Conservation (phyloP, 2,888 invertebrate genomes). For the Ypsolopha scabrella region DNA sequence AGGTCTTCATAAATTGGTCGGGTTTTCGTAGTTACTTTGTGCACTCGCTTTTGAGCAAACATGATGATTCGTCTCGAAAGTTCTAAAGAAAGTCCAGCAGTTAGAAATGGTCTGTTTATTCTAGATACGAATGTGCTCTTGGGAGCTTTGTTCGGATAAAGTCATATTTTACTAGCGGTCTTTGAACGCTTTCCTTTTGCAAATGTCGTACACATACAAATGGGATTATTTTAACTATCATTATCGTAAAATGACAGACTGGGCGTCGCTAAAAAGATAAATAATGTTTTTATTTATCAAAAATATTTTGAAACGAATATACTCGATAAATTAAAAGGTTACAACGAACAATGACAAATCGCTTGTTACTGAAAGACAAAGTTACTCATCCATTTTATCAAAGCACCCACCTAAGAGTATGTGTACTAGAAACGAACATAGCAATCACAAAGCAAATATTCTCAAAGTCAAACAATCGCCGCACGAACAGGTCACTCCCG, state of each 20-base stretch:
- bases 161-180: slow-evolving; percentile 2
- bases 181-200: not conserved
- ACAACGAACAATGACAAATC: not conserved
- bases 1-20: slow-evolving; percentile 29
- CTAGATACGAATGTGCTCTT: not conserved
- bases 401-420: not conserved
- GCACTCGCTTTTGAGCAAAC: slow-evolving; percentile 42
- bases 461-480: not conserved
- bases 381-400: not conserved
- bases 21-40: slow-evolving; percentile 39
- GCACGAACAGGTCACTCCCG: slow-evolving; percentile 2
- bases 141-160: not conserved
- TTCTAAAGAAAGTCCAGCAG: slow-evolving; percentile 29
- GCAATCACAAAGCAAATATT: not conserved
- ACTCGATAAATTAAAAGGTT: too few relatives aligned
- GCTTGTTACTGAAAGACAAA: not conserved
- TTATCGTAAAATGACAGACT: too few relatives aligned
- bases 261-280: too few relatives aligned
- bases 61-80: slow-evolving; percentile 52
- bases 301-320: too few relatives aligned
- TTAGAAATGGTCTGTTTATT: slow-evolving; percentile 1
- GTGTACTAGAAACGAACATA: not conserved
- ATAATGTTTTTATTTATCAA: too few relatives aligned
- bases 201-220: too few relatives aligned
- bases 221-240: too few relatives aligned